A percentile compares a stretch with the other conserved stretches of the same genome.
phyloP scores from a whole-genome alignment of 1,140 invertebrate genomes.

The Formica selysi region DNA sequence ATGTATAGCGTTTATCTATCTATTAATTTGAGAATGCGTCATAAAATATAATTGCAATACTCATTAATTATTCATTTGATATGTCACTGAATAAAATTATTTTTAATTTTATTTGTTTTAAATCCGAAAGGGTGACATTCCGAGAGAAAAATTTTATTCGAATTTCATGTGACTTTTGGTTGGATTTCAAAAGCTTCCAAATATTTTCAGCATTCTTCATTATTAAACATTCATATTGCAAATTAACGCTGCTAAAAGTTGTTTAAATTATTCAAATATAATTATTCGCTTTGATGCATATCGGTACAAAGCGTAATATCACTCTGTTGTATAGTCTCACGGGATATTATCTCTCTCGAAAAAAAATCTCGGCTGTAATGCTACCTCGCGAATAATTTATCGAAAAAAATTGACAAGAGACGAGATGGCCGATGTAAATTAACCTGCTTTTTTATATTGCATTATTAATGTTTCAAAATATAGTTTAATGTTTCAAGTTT shows the following conservation, averaged over 20 bases:
- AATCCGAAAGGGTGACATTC: neutral
- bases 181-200: neutral
- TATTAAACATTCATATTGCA: conserved; percentile 35
- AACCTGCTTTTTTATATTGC: neutral
- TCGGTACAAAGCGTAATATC: neutral
- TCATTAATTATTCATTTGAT: neutral
- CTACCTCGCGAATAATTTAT: neutral
- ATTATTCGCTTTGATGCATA: conserved; percentile 35
- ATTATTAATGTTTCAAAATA: neutral
- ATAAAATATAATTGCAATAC: neutral
- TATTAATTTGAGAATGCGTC: neutral
- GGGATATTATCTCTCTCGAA: conserved; percentile 9
- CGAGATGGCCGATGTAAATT: neutral
- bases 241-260: conserved; percentile 21
- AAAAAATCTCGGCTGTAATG: neutral
- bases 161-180: conserved; percentile 24
- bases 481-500: conserved; percentile 6
- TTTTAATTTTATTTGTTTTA: neutral
- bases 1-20: neutral
- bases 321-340: neutral
- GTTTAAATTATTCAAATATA: conserved; percentile 31
- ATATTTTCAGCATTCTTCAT: conserved; percentile 1
- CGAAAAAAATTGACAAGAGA: neutral
- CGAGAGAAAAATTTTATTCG: conserved; percentile 7
- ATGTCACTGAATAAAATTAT: neutral